These are phyloP conservation scores for Atherix ibis DNA, from an alignment of 2,888 invertebrate species.

Conservation along the genomic window DNA sequence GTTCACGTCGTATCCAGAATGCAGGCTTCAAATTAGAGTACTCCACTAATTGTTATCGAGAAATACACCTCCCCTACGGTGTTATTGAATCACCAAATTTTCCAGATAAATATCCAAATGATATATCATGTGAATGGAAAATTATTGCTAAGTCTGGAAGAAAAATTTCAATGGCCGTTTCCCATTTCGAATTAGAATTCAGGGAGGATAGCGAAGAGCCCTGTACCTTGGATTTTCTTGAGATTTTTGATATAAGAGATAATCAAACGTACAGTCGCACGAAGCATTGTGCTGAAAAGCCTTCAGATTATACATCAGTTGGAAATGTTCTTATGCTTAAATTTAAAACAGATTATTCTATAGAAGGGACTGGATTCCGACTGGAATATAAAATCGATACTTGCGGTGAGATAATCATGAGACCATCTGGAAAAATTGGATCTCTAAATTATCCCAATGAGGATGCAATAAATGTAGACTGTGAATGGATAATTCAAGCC, in stretches of 20 bases:
- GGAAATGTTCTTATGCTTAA: constrained; percentile 33
- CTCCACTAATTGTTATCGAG: constrained; percentile 17
- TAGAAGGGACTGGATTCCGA: constrained; percentile 51
- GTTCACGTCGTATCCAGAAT: constrained; percentile 9
- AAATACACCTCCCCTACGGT: constrained; percentile 36
- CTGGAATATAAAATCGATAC: constrained; percentile 66
- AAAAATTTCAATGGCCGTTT: constrained; percentile 65
- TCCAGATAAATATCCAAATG: constrained; percentile 50
- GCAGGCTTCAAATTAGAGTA: constrained; percentile 20
- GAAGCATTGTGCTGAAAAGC: constrained; percentile 16
- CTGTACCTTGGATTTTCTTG: constrained; percentile 48
- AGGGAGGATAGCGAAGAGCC: constrained; percentile 4
- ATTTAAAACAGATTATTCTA: constrained; percentile 44
- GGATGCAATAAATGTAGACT: constrained; percentile 42
- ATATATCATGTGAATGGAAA: constrained; percentile 57
- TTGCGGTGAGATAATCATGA: constrained; percentile 55
- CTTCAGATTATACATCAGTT: constrained; percentile 16
- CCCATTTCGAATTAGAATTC: constrained; percentile 52
- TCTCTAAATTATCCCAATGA: constrained; percentile 48
- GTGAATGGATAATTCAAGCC: constrained; percentile 64
- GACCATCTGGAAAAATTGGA: constrained; percentile 35
- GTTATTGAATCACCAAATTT: constrained; percentile 80
- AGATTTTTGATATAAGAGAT: constrained; percentile 29
- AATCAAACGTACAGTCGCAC: constrained; percentile 24
- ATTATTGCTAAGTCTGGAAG: constrained; percentile 60